A percentile compares a stretch with the other conserved stretches of the same genome.
Conservation (phyloP, 2,797 vertebrate genomes). For the Rhinoraja longicauda region DNA sequence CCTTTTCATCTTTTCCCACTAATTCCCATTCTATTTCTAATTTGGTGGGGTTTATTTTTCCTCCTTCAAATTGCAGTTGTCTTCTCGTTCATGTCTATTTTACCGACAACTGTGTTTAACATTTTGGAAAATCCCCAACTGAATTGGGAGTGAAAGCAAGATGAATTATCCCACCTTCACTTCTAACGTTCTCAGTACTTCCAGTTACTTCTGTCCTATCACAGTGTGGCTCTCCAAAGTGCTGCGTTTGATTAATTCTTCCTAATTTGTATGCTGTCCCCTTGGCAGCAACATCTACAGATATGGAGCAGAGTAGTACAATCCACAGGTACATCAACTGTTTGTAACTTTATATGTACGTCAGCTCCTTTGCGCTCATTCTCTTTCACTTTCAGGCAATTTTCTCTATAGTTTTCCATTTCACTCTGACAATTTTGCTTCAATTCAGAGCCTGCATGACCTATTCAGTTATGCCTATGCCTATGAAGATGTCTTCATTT, state of each 20-base stretch:
- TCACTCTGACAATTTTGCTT: background rate
- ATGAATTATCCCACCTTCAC: too few relatives aligned
- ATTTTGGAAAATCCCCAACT: background rate
- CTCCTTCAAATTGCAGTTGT: background rate
- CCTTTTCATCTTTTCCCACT: background rate
- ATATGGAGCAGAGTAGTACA: background rate
- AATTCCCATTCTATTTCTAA: background rate
- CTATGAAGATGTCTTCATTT: background rate
- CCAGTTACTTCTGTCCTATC: background rate
- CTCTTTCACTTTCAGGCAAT: background rate
- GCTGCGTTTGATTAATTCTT: background rate
- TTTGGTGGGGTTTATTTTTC: background rate
- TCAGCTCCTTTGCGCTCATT: background rate
- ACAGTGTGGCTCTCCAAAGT: background rate
- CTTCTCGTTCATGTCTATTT: background rate
- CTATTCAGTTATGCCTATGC: background rate
- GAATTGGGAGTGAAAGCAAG: background rate
- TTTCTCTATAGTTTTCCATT: background rate
- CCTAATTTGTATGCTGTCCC: background rate
- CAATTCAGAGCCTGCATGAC: background rate
- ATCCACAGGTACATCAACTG: background rate
- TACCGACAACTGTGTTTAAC: background rate
- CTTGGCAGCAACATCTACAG: background rate
- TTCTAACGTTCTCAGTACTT: background rate
- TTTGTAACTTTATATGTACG: background rate